These are phyloP conservation scores for Nannoperca australis DNA, from an alignment of 2,797 vertebrate genomes.

Conservation along the genomic window DNA sequence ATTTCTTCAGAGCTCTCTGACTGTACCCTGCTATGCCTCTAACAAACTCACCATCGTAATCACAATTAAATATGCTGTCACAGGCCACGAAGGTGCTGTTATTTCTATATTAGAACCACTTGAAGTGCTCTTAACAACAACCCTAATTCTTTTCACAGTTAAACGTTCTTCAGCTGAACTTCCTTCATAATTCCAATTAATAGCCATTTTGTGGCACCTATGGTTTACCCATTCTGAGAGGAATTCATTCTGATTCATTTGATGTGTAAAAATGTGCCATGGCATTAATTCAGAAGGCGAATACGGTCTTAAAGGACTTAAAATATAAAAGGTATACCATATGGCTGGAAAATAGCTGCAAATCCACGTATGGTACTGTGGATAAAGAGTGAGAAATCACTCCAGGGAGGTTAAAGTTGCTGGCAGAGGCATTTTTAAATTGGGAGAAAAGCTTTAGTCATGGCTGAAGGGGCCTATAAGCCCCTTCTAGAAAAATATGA, in stretches of 20 bases:
- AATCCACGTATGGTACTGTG: conserved; percentile 48
- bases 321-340: conserved; percentile 40
- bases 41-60: conserved; percentile 11
- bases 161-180: conserved; percentile 16
- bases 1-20: conserved; percentile 19
- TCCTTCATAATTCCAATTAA: conserved; percentile 6
- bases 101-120: neutral
- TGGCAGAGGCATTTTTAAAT: conserved; percentile 63
- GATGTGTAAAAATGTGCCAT: conserved; percentile 11
- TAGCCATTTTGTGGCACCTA: neutral
- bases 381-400: conserved; percentile 60
- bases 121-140: conserved; percentile 15
- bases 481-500: conserved; percentile 52
- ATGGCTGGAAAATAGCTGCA: conserved; percentile 50
- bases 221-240: conserved; percentile 12
- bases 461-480: conserved; percentile 62
- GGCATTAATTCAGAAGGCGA: conserved; percentile 24
- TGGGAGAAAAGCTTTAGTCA: conserved; percentile 63
- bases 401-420: conserved; percentile 58
- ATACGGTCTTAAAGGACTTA: conserved; percentile 32
- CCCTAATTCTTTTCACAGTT: conserved; percentile 2
- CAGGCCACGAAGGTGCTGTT: conserved; percentile 37
- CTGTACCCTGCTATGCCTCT: neutral
- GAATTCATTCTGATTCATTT: conserved; percentile 23
- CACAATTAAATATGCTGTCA: conserved; percentile 34